Evolutionary conservation across 2,888 invertebrate genomes (phyloP).

Genomic region (Nephrotoma appendiculata): DNA sequence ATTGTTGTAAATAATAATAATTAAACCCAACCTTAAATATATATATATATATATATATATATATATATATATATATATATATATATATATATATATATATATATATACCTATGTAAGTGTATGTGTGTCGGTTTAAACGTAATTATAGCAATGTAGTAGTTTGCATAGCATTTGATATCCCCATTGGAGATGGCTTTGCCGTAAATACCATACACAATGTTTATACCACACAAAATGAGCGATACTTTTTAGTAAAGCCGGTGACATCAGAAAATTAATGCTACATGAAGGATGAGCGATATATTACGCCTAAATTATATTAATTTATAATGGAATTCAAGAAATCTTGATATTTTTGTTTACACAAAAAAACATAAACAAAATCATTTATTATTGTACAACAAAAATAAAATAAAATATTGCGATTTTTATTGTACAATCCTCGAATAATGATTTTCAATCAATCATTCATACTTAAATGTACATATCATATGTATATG

Average conservation of each 20-base stretch:
- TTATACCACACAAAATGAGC: not conserved
- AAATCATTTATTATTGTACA: not conserved
- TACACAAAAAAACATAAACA: not conserved
- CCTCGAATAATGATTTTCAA: not conserved
- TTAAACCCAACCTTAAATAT: not conserved
- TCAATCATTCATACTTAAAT: not conserved
- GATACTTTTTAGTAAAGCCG: not conserved
- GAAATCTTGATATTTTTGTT: not conserved
- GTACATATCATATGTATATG: not conserved
- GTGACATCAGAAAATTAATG: not conserved
- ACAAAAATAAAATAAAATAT: not conserved
- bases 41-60: not conserved
- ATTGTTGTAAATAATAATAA: not conserved
- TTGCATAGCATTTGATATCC: not conserved
- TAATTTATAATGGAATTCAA: not conserved
- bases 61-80: not conserved
- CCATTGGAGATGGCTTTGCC: not conserved
- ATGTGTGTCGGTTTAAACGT: not conserved
- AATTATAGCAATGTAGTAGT: not conserved
- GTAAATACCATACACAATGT: not conserved
- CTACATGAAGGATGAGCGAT: not conserved
- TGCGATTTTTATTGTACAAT: not conserved
- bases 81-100: too few relatives aligned
- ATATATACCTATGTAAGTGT: not conserved
- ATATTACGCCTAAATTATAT: not conserved